A percentile compares a stretch with the other conserved stretches of the same genome.
Conservation (phyloP, 2,888 invertebrate species). For the Thera obeliscata region DNA sequence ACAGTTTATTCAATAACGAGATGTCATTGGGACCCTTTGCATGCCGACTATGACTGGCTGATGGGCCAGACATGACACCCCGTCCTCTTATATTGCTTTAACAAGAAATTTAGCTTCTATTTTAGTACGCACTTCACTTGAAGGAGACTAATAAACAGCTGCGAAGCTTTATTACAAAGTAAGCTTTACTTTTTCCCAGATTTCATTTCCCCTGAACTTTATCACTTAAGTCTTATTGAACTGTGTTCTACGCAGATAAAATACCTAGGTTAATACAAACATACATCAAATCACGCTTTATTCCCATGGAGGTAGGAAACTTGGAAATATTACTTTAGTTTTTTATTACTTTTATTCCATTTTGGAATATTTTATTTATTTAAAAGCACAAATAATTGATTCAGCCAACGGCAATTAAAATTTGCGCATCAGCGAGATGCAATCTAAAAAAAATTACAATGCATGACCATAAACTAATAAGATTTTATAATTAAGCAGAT, state of each 20-base stretch:
- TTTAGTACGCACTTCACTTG: conserved; percentile 2
- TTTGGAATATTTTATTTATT: too few species aligned
- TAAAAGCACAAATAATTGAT: not conserved
- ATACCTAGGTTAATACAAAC: not conserved
- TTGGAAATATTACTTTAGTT: too few species aligned
- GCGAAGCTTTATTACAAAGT: not conserved
- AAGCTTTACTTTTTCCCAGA: not conserved
- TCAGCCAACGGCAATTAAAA: conserved; percentile 15
- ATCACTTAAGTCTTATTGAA: not conserved
- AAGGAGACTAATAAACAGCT: not conserved
- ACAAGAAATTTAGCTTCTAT: conserved; percentile 10
- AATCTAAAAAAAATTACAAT: conserved; percentile 19
- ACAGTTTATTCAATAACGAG: conserved; percentile 41
- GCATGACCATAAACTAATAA: conserved; percentile 28
- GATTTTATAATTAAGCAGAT: conserved; percentile 42
- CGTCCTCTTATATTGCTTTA: conserved; percentile 6
- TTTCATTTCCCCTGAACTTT: not conserved
- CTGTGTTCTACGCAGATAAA: not conserved
- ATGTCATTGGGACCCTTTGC: conserved; percentile 31
- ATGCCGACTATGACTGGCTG: conserved; percentile 19
- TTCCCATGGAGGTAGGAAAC: too few species aligned
- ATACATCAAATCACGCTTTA: too few species aligned
- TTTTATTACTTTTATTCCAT: too few species aligned
- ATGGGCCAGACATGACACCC: conserved; percentile 25
- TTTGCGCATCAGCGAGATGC: conserved; percentile 7